Percentiles rank a stretch among this genome's conserved stretches.
Evolutionary conservation across 2,113 vertebrate genomes (phyloP).

Genomic region (Apus apus): DNA sequence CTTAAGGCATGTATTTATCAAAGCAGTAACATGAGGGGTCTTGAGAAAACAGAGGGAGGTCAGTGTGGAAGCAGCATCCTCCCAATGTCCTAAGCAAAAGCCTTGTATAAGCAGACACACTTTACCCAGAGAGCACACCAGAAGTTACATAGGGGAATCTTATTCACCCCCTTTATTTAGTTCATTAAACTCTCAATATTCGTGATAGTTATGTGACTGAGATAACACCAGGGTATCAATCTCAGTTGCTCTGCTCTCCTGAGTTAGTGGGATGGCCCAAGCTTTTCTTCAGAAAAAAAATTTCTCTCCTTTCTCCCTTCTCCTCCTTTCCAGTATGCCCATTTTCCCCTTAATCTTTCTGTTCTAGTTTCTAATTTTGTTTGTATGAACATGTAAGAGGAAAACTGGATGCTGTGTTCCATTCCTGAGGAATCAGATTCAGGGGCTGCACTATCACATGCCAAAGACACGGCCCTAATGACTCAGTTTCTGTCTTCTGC

Average conservation of each 20-base stretch:
- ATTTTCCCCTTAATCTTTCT: neutral
- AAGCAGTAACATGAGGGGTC: neutral
- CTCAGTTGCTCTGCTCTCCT: neutral
- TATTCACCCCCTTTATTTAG: neutral
- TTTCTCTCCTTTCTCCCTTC: neutral
- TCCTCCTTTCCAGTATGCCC: neutral
- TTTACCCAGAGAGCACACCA: neutral
- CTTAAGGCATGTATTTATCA: neutral
- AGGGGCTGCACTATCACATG: neutral
- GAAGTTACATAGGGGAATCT: neutral
- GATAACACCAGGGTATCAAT: neutral
- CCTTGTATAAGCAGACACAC: rapidly evolving
- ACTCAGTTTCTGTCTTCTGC: neutral
- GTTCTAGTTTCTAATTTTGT: neutral
- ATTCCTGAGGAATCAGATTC: neutral
- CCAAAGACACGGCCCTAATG: neutral
- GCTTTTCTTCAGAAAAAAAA: neutral
- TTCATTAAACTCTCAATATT: neutral
- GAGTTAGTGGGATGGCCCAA: neutral
- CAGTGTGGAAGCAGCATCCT: neutral
- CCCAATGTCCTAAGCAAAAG: neutral
- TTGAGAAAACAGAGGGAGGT: neutral
- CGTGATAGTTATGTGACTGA: rapidly evolving
- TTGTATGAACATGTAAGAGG: neutral
- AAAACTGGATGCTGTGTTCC: neutral